Evolutionary conservation across 2,797 vertebrate species (phyloP).

Genomic region (Sebastes matsubarae): DNA sequence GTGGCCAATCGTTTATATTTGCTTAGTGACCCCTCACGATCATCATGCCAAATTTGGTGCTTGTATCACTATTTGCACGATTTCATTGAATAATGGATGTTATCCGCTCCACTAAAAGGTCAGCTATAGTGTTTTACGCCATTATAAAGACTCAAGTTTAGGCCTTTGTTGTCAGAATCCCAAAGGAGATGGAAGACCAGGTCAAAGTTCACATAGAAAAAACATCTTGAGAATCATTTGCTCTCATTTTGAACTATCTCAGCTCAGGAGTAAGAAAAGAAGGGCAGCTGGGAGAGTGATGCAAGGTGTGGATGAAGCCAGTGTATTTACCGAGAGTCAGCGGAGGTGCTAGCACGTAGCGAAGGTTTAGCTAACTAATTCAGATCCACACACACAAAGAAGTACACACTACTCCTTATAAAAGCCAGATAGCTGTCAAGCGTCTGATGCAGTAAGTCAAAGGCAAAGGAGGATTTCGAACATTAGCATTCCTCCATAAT

Average conservation of each 20-base stretch:
- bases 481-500: slow-evolving; percentile 66
- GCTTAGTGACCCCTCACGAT: too few species aligned
- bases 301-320: not conserved
- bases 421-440: slow-evolving; percentile 52
- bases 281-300: slow-evolving; percentile 1
- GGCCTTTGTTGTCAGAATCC: not conserved
- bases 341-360: not conserved
- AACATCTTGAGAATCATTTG: slow-evolving; percentile 2
- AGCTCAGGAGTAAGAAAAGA: not conserved
- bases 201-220: slow-evolving; percentile 7
- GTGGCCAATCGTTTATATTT: too few species aligned
- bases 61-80: too few species aligned
- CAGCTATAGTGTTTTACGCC: not conserved
- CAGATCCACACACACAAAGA: not conserved
- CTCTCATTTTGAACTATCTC: slow-evolving; percentile 24
- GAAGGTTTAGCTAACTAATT: not conserved
- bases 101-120: not conserved
- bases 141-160: slow-evolving; percentile 11
- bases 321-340: not conserved
- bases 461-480: slow-evolving; percentile 72
- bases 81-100: too few species aligned
- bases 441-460: slow-evolving; percentile 62
- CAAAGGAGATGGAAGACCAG: not conserved
- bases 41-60: too few species aligned
- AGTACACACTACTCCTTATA: slow-evolving; percentile 19